Evolutionary conservation across 2,888 invertebrate species (phyloP).

Genomic region (Phyto melanocephala): DNA sequence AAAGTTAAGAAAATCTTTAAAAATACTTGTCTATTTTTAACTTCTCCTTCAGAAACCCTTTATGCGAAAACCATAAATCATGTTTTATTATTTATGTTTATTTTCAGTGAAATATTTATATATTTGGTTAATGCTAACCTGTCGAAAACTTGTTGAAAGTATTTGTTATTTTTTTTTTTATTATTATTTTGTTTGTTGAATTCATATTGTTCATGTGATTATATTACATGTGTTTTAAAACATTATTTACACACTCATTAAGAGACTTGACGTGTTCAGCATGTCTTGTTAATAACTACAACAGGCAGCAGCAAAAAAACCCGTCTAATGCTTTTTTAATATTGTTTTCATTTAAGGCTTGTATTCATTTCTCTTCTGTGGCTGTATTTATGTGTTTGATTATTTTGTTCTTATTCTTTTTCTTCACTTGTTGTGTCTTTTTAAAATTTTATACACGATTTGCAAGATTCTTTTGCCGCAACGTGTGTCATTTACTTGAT

Average conservation of each 20-base stretch:
- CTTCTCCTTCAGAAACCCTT: background rate
- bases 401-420: background rate
- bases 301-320: background rate
- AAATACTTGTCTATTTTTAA: background rate
- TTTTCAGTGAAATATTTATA: too few species aligned
- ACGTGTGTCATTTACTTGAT: constrained; percentile 34
- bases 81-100: too few species aligned
- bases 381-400: background rate
- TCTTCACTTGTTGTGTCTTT: constrained; percentile 13
- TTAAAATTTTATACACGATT: constrained; percentile 52
- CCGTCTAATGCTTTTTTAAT: constrained; percentile 40
- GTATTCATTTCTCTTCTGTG: background rate
- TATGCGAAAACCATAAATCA: background rate
- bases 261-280: constrained; percentile 27
- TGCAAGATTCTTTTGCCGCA: constrained; percentile 14
- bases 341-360: background rate
- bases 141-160: too few species aligned
- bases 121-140: too few species aligned
- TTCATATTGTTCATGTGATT: background rate
- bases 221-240: background rate
- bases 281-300: background rate
- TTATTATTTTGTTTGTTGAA: background rate
- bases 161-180: too few species aligned
- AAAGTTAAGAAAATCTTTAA: background rate
- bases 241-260: constrained; percentile 49